Evolutionary conservation across 2,888 invertebrate species (phyloP), one percentile per base, ranked within the genome.

Genomic region (Amorpha juglandis): DNA sequence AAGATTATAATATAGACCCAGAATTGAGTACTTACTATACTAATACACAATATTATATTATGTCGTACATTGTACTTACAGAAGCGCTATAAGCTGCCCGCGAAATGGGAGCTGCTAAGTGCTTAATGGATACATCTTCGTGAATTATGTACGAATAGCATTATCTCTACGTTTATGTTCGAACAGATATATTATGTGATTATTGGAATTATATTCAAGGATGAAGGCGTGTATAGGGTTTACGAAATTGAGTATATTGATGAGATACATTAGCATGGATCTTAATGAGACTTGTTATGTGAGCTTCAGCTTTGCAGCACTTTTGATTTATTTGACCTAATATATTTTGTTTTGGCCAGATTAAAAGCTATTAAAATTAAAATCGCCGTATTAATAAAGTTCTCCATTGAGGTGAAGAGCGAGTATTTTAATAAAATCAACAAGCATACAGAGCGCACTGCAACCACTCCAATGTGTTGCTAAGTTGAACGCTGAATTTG

Each of bases 401-500:
- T 38, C 35, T 55, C n/a, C 33, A 38, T 19, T 58, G 16, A 38
- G 16, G 19, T 58, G 38, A 38, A 58, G 38, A 16, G 38, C 38
- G 38, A 42, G 19, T 58, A 19, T 38, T 55, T 58, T 58, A 58
- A 58, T 42, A 58, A 58, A 58, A 58, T 58, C 58, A 42, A 58
- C 58, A 58, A 58, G 16, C 38, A 19, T 38, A 6, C 58, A 14
- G 42, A 58, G 38, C 42, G 42, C 12, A 42, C 55, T 58, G 38
- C 42, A 58, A 42, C 38, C 42, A 58, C 58, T 58, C 42, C 6
- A 58, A 42, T 19, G 21, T 42, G 58, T 58, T 58, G 58, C 58
- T 58, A 58, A 58, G 38, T 42, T 58, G 55, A 58, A 58, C 38
- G 19, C 58, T 42, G 42, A 58, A 58, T 58, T 38, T 58, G 27